Evolutionary conservation across 1,140 invertebrate species (phyloP).

Genomic region (Psilanteris sp.): DNA sequence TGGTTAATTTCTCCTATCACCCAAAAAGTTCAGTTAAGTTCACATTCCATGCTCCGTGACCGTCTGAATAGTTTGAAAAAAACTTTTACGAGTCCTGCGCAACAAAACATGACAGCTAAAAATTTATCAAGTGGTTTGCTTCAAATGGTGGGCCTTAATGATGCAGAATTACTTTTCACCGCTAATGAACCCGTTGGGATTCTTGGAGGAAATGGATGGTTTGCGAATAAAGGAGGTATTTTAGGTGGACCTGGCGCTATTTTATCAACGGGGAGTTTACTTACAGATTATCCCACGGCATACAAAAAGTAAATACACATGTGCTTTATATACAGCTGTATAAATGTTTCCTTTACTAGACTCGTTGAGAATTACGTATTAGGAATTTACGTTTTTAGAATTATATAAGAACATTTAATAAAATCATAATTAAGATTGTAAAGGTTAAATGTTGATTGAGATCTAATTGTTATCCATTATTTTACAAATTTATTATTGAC

Average conservation of each 20-base stretch:
- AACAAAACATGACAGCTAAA: slow-evolving; percentile 47
- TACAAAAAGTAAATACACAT: slow-evolving; percentile 70
- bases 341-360: no score
- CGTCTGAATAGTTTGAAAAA: slow-evolving; percentile 57
- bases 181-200: slow-evolving; percentile 69
- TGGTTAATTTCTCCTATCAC: slow-evolving; percentile 58
- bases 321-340: no score
- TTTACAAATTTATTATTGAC: no score
- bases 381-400: no score
- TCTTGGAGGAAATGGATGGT: slow-evolving; percentile 73
- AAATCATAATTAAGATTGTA: no score
- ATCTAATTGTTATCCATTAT: no score
- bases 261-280: slow-evolving; percentile 70
- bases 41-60: slow-evolving; percentile 65
- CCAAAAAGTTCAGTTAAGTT: slow-evolving; percentile 66
- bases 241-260: slow-evolving; percentile 72
- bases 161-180: slow-evolving; percentile 68
- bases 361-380: no score
- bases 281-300: slow-evolving; percentile 73
- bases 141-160: slow-evolving; percentile 60
- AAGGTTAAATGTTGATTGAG: no score
- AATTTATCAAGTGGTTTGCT: slow-evolving; percentile 62
- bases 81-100: slow-evolving; percentile 38
- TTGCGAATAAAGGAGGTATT: slow-evolving; percentile 73
- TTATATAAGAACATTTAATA: no score